A percentile compares a stretch with the other conserved stretches of the same genome.
Evolutionary conservation across 2,113 vertebrate species (phyloP).

Genomic region (Gnathonemus longibarbis): DNA sequence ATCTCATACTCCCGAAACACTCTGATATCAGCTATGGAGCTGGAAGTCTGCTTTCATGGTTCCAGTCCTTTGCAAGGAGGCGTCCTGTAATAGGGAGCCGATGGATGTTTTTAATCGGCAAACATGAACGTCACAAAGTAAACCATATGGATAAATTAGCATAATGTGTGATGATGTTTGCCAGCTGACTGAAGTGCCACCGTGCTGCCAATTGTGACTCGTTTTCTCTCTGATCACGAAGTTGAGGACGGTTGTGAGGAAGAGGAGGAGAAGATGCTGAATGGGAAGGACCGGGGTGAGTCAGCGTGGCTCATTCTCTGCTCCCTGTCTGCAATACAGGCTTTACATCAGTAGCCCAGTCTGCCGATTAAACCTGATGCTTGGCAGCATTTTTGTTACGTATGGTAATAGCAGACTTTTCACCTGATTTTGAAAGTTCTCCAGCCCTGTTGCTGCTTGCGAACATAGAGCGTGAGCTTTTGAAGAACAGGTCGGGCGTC

Average conservation of each 20-base stretch:
- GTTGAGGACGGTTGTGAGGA: slow-evolving; percentile 78
- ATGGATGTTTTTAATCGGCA: not conserved
- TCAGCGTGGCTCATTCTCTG: not conserved
- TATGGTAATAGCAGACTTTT: not conserved
- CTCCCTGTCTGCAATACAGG: not conserved
- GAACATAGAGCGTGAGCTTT: not conserved
- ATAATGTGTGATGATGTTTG: not conserved
- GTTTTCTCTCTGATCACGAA: slow-evolving; percentile 31
- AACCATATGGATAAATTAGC: not conserved
- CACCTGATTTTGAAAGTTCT: not conserved
- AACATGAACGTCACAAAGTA: not conserved
- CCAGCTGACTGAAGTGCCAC: not conserved
- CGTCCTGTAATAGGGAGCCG: not conserved
- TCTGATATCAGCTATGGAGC: not conserved
- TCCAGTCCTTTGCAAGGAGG: not conserved
- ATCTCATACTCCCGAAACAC: not conserved
- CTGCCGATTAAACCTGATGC: not conserved
- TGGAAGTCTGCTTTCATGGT: not conserved
- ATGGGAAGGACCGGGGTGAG: slow-evolving; percentile 82
- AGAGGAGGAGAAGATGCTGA: slow-evolving; percentile 74
- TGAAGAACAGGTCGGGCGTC: not conserved
- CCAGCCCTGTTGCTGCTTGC: not conserved
- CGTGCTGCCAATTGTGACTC: not conserved
- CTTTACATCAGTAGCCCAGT: not conserved
- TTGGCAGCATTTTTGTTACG: not conserved